Percentiles rank a stretch among this genome's conserved stretches.
Conservation (phyloP, 1,140 invertebrate species). For the Steinernema feltiae region DNA sequence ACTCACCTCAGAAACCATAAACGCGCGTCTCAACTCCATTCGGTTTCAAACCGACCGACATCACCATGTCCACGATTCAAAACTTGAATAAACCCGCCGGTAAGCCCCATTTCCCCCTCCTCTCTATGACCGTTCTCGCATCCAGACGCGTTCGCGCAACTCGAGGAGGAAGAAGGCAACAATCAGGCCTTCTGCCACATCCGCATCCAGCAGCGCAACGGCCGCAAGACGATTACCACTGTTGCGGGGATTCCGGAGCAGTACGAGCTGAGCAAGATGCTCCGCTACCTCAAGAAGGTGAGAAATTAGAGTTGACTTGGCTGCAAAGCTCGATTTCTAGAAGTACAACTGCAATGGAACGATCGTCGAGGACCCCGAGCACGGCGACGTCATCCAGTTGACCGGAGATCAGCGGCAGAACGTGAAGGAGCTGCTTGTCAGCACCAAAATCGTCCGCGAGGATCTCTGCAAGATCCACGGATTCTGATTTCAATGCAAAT, state of each 20-base stretch:
- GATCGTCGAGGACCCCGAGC: not conserved
- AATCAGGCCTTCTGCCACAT: constrained; percentile 67
- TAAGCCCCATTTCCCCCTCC: not conserved
- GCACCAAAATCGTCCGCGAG: not conserved
- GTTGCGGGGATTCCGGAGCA: constrained; percentile 72
- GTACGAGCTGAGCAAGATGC: not conserved
- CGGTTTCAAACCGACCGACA: not conserved
- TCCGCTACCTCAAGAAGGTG: not conserved
- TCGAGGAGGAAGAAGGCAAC: constrained; percentile 14
- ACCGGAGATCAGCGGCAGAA: not conserved
- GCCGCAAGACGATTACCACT: constrained; percentile 95
- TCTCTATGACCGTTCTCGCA: not conserved
- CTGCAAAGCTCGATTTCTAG: not conserved
- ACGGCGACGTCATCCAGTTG: not conserved
- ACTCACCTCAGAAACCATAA: no score
- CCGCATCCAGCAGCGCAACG: constrained; percentile 98
- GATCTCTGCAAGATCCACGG: not conserved
- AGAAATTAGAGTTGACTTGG: not conserved
- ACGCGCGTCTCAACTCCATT: no score
- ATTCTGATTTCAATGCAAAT: no score
- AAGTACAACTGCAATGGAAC: not conserved
- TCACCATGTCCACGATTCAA: not conserved
- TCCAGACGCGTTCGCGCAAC: constrained; percentile 13
- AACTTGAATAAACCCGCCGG: not conserved
- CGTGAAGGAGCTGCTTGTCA: not conserved